Evolutionary conservation across 2,888 invertebrate species (phyloP).

Genomic region (Cerceris ruficornis): DNA sequence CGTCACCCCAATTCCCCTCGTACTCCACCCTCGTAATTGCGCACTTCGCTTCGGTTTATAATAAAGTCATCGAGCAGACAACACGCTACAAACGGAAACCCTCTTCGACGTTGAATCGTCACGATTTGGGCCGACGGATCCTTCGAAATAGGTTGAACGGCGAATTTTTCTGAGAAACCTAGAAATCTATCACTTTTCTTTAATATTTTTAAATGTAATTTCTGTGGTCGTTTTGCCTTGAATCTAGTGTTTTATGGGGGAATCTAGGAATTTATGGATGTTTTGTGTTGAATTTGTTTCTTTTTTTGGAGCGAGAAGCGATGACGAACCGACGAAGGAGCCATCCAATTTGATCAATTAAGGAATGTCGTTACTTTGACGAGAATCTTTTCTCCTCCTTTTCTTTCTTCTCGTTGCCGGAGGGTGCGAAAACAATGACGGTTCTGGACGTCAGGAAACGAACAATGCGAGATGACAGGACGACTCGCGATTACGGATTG

Average conservation of each 20-base stretch:
- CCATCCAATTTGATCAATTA: conserved; percentile 62
- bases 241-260: too few relatives aligned
- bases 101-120: conserved; percentile 28
- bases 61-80: conserved; percentile 72
- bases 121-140: conserved; percentile 22
- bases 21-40: conserved; percentile 72
- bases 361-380: conserved; percentile 48
- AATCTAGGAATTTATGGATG: not conserved
- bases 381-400: conserved; percentile 49
- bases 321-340: not conserved
- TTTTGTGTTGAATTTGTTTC: not conserved
- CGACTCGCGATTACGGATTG: conserved; percentile 46
- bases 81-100: conserved; percentile 54
- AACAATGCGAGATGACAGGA: conserved; percentile 58
- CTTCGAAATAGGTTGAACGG: not conserved
- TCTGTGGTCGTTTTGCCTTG: too few relatives aligned
- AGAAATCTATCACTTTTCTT: too few relatives aligned
- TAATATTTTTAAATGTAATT: too few relatives aligned
- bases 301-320: not conserved
- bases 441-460: conserved; percentile 36
- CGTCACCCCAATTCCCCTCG: conserved; percentile 59
- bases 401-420: conserved; percentile 38
- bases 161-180: not conserved
- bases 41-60: conserved; percentile 74
- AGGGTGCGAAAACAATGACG: conserved; percentile 68